These are phyloP conservation scores for Phainopepla nitens DNA, from an alignment of 2,113 vertebrate genomes.

Conservation along the genomic window DNA sequence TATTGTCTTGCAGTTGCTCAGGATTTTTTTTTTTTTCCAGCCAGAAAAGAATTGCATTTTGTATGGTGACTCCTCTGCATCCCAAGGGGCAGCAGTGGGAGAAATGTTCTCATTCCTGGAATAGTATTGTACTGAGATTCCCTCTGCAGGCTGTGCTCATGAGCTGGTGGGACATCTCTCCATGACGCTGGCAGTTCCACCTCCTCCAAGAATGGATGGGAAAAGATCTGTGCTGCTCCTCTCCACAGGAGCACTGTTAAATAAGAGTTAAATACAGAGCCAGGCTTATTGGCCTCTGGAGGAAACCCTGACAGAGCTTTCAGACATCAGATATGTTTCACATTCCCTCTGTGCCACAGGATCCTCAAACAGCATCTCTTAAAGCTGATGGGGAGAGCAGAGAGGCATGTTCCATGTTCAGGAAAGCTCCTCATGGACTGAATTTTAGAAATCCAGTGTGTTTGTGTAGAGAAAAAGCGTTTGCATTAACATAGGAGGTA, in stretches of 20 bases:
- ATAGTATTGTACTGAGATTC: slow-evolving; percentile 15
- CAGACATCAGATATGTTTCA: not conserved
- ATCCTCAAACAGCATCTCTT: not conserved
- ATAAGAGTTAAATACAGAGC: slow-evolving; percentile 23
- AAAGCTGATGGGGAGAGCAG: not conserved
- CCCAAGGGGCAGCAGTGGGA: slow-evolving; percentile 46
- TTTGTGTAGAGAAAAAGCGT: not conserved
- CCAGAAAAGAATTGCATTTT: not conserved
- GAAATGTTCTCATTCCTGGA: slow-evolving; percentile 54
- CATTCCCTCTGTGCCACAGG: not conserved
- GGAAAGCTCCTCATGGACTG: not conserved
- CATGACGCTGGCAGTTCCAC: not conserved
- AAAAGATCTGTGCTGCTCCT: not conserved
- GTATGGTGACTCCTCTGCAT: slow-evolving; percentile 17
- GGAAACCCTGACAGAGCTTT: not conserved
- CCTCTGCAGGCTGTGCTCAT: not conserved
- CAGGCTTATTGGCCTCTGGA: not conserved
- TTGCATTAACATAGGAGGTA: not conserved
- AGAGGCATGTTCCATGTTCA: not conserved
- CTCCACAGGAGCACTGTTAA: not conserved
- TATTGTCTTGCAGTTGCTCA: slow-evolving; percentile 27
- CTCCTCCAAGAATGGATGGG: not conserved
- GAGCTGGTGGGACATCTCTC: slow-evolving; percentile 29
- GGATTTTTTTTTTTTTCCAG: not conserved
- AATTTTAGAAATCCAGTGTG: not conserved